Evolutionary conservation across 2,888 invertebrate species (phyloP), one percentile per base, ranked within the genome.

Genomic region (Agonum fuliginosum): DNA sequence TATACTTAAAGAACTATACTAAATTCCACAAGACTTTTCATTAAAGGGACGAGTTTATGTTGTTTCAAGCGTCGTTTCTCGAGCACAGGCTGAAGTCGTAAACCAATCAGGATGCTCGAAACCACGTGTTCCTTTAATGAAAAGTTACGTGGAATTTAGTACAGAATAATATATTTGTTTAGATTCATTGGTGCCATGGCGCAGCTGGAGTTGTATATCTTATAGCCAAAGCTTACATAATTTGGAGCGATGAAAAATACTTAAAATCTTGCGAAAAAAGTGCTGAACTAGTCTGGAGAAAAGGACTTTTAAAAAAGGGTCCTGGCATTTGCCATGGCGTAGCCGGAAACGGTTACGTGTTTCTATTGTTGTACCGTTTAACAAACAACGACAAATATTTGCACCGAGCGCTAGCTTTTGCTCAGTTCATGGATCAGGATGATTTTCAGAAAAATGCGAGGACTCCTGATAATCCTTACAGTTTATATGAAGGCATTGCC

Each of bases 251-350:
- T 46, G 87, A 91, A 0, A 92, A 91, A 83, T 97, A 94, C 84
- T 86, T 94, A 24, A 84, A 91, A 17, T 91, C 94, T 0, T 92
- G 94, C 81, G 83, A 91, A 0, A 89, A 88, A 78, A 92, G 93
- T 80, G 93, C 91, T 0, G 94, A 97, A 72, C 85, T 95, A 14
- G 91, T 95, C 1, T 97, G 97, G 97, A 86, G 89, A 17, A 93
- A 92, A 83, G 97, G 97, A 0, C 88, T 97, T 27, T 87, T 97
- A 34, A 91, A 90, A 80, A 97, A 97, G 86, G 97, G 97, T 0
- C 96, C 96, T 5, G 95, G 96, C 0, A 92, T 97, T 78, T 97
- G 97, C 84, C 97, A 97, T 83, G 97, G 97, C 0, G 89, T 96
- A 0, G 93, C 94, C 17, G 96, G 96, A 30, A 95, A 92, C 85